Conservation (phyloP, 2,888 invertebrate genomes). For the Calliscelio sp. region DNA sequence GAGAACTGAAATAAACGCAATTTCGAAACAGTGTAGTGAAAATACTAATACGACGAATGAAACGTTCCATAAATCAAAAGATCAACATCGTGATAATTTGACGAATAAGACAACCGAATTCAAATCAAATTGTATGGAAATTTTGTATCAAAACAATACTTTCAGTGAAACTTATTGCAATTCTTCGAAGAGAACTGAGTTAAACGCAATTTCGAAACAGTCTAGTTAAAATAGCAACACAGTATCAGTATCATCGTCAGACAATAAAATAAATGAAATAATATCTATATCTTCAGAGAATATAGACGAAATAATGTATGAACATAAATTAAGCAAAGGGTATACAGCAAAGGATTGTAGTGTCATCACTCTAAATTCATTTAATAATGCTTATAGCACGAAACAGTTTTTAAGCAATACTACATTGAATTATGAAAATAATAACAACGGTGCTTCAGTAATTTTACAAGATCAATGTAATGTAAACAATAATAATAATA, state of each 20-base stretch:
- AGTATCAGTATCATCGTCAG: background rate
- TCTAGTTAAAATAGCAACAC: no score
- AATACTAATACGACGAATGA: background rate
- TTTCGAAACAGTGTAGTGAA: background rate
- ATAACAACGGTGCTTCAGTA: constrained; percentile 4
- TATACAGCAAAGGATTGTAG: constrained; percentile 3
- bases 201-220: no score
- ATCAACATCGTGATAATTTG: background rate
- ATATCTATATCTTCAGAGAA: background rate
- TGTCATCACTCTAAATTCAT: constrained; percentile 3
- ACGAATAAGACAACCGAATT: background rate
- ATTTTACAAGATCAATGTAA: background rate
- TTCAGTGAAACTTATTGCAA: background rate
- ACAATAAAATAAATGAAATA: background rate
- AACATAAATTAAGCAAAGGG: background rate
- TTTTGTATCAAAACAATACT: background rate
- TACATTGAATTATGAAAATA: constrained; percentile 8
- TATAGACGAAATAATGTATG: background rate
- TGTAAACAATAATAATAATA: background rate
- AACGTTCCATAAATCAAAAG: background rate
- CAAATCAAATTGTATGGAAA: background rate
- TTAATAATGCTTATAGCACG: constrained; percentile 11
- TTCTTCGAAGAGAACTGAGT: background rate
- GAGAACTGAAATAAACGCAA: background rate
- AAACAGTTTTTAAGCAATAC: background rate